Evolutionary conservation across 1,140 invertebrate species (phyloP), one percentile per base, ranked within the genome.

Genomic region (Halesus radiatus): DNA sequence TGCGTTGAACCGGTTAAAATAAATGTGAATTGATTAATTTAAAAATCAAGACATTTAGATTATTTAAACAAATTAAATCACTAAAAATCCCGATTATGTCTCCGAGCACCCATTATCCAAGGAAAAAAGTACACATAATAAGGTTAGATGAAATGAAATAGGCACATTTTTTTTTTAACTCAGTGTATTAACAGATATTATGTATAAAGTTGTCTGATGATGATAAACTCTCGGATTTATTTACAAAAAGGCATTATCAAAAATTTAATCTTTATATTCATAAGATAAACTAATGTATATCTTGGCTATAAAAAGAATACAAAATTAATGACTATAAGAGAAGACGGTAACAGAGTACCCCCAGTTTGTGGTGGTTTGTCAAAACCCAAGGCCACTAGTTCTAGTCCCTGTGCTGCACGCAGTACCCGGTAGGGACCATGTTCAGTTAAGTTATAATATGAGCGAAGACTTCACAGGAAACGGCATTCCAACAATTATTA

Each of bases 181-280:
- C 16, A 22, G 32, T 75, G 29, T 75, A 58, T 75, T 75, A 29
- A 56, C 53, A 75, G 50, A 75, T 53, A 56, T 22, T 29, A 54
- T 75, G 50, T 75, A 56, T 70, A 18, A 75, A 75, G 26, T 23
- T 75, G 26, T 20, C 18, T n/a, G 15, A 75, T 56, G 18, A 15
- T 58, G 56, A 73, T 20, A 73, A 75, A 75, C 22, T 75, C 26
- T 58, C 22, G 29, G 29, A 75, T 75, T 56, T 56, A 32, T 75
- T n/a, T 75, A 58, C 66, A 70, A 70, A 70, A 70, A 75, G 22
- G 52, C 53, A 75, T 75, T 75, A 58, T 75, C 52, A 75, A 75
- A 32, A 32, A 29, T 16, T 3, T 29, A 10, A 37, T 15, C n/a
- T 26, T 58, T 7, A 54, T 22, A 5, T 64, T 22, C 15, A 29